Evolutionary conservation across 92 coral and sea anemone genomes (phyloP).

Genomic region (Epizoanthus ramosus): DNA sequence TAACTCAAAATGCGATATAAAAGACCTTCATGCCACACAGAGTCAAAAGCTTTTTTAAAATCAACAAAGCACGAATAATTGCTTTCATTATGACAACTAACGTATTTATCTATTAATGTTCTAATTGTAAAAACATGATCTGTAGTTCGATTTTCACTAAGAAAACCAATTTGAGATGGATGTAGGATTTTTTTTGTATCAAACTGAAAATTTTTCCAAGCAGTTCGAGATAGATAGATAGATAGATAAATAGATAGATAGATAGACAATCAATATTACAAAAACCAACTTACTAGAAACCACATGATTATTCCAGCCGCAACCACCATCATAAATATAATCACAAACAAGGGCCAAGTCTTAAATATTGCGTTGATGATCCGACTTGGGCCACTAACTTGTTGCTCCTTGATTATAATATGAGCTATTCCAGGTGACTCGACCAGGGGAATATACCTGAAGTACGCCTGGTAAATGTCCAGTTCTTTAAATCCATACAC

Average conservation of each 20-base stretch:
- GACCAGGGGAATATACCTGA: neutral
- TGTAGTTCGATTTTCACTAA: no score
- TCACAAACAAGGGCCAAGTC: neutral
- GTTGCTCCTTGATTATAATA: neutral
- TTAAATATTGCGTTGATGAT: neutral
- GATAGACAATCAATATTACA: neutral
- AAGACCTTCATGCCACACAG: no score
- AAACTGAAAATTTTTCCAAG: no score
- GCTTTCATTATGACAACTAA: no score
- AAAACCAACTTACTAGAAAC: neutral
- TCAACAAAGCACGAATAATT: no score
- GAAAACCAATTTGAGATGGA: no score
- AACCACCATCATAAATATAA: neutral
- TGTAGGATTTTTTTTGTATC: no score
- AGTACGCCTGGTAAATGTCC: neutral
- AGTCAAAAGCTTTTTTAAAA: no score
- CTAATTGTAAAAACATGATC: no score
- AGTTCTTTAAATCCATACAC: neutral
- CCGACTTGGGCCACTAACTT: neutral
- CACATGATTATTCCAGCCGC: neutral
- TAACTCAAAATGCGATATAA: no score
- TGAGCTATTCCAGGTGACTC: conserved; percentile 1
- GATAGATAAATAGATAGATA: neutral
- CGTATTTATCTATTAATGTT: no score
- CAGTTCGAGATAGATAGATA: neutral